Base-by-base conservation (phyloP, 1,140 invertebrate species). In the Atta colombica region DNA sequence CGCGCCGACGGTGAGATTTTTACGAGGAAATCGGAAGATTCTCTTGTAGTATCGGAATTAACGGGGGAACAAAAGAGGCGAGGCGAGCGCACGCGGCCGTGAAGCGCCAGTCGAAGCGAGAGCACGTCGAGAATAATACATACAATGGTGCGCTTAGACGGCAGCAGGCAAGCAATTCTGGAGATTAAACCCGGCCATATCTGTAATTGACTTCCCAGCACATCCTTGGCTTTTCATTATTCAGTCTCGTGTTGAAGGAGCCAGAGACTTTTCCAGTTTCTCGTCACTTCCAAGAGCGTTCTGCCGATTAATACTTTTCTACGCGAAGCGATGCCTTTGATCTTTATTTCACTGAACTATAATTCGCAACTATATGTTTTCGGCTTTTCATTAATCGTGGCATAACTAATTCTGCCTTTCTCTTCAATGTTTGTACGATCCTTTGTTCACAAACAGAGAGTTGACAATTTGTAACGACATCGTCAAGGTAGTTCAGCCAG, bases 151-250 rank as follows among this genome's bases (percentile, higher is more conserved):
- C 80, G 82, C 71, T 77, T 85, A 77, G 82, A 55, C 72, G 72
- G 39, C 39, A 69, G 72, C 55, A 77, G 82, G 53, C 80, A 72
- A 63, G 80, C 80, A 84, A 84, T 85, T 85, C 72, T 85, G 71
- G n/a, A 77, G 82, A 85, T 85, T 85, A 85, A 85, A 85, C 82
- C 14, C 72, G 49, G 61, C 82, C 82, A 75, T 85, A 85, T 77
- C 82, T 85, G 82, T 85, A 77, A 85, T 85, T 75, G 82, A 77
- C 82, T 85, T 61, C 49, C 61, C 72, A 61, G 71, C 71, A 77
- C 82, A 75, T 77, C 82, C 82, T 85, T 65, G 82, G 60, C 72
- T 85, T 77, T 85, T 77, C 82, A 85, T 85, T 85, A 85, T 85
- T 85, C 82, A 77, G 31, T 2, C 10, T 21, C 28, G 78, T 65